These are phyloP conservation scores for Semnopithecus entellus DNA, from an alignment of 2,113 vertebrate species.

Conservation along the genomic window DNA sequence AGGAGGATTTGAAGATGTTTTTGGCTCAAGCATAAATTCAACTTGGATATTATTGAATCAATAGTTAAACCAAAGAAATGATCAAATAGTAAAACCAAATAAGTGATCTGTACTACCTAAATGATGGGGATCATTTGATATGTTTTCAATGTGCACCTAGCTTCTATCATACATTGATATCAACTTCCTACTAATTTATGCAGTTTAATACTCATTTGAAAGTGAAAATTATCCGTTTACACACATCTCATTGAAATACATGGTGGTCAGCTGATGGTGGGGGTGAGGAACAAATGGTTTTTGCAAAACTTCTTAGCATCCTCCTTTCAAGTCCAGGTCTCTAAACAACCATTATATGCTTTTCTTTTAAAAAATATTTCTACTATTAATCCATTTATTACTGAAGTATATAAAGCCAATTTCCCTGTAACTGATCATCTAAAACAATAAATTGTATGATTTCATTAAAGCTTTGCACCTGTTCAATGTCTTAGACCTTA, in stretches of 20 bases:
- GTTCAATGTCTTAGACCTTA: neutral
- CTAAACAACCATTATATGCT: neutral
- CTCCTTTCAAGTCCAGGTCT: neutral
- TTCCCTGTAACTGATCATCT: neutral
- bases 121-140: neutral
- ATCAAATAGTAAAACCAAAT: neutral
- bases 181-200: neutral
- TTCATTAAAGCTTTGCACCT: neutral
- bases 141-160: neutral
- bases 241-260: neutral
- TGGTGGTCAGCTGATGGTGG: neutral
- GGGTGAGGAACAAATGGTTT: neutral
- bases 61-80: constrained; percentile 13
- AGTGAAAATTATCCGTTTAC: neutral
- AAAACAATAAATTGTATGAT: neutral
- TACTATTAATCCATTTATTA: neutral
- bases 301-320: neutral
- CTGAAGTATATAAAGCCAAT: neutral
- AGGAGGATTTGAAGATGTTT: constrained; percentile 7
- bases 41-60: neutral
- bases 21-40: neutral
- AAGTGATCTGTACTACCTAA: neutral
- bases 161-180: neutral
- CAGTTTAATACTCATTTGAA: neutral
- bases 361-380: neutral